Evolutionary conservation across 2,113 vertebrate genomes (phyloP).

Genomic region (Clupea harengus): DNA sequence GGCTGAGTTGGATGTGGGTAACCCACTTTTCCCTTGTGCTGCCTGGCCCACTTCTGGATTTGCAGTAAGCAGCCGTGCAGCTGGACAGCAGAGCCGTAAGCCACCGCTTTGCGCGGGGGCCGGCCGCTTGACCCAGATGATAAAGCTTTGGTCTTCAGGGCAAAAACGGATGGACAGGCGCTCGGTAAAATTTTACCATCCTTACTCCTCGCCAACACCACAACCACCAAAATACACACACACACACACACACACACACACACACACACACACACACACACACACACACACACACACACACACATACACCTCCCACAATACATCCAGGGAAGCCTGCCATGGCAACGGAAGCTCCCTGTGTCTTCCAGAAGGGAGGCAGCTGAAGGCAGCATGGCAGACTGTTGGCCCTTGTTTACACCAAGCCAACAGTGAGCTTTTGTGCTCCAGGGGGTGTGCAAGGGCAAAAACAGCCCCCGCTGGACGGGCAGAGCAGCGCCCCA

Average conservation of each 20-base stretch:
- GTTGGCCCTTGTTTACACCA: neutral
- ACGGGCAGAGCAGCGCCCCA: neutral
- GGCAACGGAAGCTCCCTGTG: conserved; percentile 25
- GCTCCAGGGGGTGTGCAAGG: conserved; percentile 36
- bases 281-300: conserved; percentile 23
- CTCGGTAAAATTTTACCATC: neutral
- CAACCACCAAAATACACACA: neutral
- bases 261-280: neutral
- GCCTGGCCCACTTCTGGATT: conserved; percentile 54
- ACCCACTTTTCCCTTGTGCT: conserved; percentile 28
- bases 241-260: conserved; percentile 7
- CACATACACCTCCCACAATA: neutral
- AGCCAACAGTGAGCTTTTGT: conserved; percentile 53
- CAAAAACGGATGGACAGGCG: neutral
- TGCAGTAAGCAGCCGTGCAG: conserved; percentile 42
- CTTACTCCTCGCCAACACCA: neutral
- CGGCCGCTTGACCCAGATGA: conserved; percentile 26
- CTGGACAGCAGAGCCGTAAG: conserved; percentile 33
- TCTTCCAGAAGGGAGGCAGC: neutral
- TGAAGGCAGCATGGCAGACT: conserved; percentile 1
- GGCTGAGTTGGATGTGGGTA: conserved; percentile 62
- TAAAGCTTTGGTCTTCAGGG: neutral
- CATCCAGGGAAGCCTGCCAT: neutral
- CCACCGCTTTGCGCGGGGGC: conserved; percentile 7
- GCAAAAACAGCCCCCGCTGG: conserved; percentile 29